Conservation (phyloP, 2,797 vertebrate genomes). For the Champsocephalus gunnari region DNA sequence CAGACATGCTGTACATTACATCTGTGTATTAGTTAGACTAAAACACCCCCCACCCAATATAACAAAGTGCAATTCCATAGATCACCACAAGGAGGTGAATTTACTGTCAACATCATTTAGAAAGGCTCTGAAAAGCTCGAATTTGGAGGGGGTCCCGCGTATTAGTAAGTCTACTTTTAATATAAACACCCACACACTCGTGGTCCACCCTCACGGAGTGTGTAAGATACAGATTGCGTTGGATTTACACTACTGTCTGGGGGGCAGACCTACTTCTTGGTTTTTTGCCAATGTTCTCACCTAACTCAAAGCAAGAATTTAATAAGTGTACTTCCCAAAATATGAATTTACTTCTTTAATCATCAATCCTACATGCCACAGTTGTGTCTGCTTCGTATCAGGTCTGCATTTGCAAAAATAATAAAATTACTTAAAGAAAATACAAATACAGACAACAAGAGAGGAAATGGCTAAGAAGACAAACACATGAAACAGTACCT, state of each 20-base stretch:
- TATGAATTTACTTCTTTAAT: slow-evolving; percentile 7
- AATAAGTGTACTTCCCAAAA: not conserved
- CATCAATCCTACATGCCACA: slow-evolving; percentile 23
- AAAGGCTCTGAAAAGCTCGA: slow-evolving; percentile 40
- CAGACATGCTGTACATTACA: slow-evolving; percentile 72
- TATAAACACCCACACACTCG: slow-evolving; percentile 4
- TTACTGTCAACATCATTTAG: slow-evolving; percentile 41
- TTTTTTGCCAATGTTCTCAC: not conserved
- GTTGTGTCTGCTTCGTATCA: slow-evolving; percentile 20
- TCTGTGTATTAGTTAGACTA: slow-evolving; percentile 47
- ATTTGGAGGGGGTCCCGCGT: slow-evolving; percentile 28
- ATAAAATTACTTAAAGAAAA: slow-evolving; percentile 23
- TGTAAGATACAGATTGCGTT: not conserved
- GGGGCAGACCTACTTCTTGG: not conserved
- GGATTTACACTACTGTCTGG: not conserved
- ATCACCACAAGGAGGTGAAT: slow-evolving; percentile 62
- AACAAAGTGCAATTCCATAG: slow-evolving; percentile 75
- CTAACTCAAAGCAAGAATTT: not conserved
- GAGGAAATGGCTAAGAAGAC: slow-evolving; percentile 54
- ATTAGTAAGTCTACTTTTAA: slow-evolving; percentile 14
- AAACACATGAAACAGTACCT: slow-evolving; percentile 60
- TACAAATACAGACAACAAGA: slow-evolving; percentile 42
- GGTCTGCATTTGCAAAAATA: slow-evolving; percentile 43
- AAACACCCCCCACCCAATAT: slow-evolving; percentile 48
- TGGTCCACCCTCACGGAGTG: slow-evolving; percentile 1